Base-by-base conservation (phyloP, 2,888 invertebrate species). In the Tridacna gigas region DNA sequence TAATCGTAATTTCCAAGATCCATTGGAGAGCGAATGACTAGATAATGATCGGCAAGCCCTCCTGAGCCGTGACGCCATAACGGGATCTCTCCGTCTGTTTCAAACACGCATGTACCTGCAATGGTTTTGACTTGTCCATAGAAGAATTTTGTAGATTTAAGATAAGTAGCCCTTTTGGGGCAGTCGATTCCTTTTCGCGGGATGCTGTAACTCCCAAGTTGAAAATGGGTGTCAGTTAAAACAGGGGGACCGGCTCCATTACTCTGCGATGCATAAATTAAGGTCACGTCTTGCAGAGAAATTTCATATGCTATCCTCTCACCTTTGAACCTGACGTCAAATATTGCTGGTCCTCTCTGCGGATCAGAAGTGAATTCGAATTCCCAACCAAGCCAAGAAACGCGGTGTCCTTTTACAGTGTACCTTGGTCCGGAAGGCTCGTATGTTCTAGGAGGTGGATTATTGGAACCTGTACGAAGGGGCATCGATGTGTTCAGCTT, bases 311-410 rank as follows among this genome's bases (percentile, higher is more conserved):
- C 88, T 11, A 92, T 86, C 28, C 90, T 67, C 22, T 89, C 80
- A 48, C 84, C 86, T 74, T 89, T 83, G 82, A 89, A 92, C 22
- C 79, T 86, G 9, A 91, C 81, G 71, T 91, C 83, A 65, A 81
- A 88, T 22, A 91, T 74, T 15, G 79, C 80, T 1, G 88, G 87
- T 0, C 91, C 91, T 37, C 81, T 80, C 51, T 88, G 79, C 45
- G 86, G 76, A 47, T 87, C 82, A n/a, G 86, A 83, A 45, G 80
- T 73, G 67, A 89, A 84, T 47, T 90, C 88, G 69, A 91, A 90
- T 26, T 85, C 69, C 91, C 91, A 92, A 9, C 89, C 91, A 88
- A 90, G 88, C 90, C 90, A 92, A n/a, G 77, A 73, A 12, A 91
- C 80, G 9, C 74, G 80, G 22, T 88, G 82, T 11, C 86, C 91